phyloP scores from a whole-genome alignment of 2,888 invertebrate species.

The Epirrita christyi region DNA sequence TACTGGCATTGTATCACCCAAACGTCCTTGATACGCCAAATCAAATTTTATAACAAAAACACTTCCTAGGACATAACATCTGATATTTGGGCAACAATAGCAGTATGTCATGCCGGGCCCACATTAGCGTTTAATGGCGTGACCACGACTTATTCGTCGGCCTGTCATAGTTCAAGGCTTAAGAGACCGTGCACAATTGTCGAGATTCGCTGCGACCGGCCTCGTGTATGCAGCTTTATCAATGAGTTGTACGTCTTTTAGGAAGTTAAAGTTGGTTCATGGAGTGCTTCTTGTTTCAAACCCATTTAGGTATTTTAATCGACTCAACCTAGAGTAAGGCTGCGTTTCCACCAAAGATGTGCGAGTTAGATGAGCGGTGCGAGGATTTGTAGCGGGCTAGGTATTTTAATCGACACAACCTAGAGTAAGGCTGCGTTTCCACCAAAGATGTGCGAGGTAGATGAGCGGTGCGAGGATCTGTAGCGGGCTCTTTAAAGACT shows the following conservation, averaged over 20 bases:
- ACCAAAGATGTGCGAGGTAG: too few relatives aligned
- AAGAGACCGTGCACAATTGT: slow-evolving; percentile 48
- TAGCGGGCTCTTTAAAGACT: too few relatives aligned
- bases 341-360: too few relatives aligned
- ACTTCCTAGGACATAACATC: slow-evolving; percentile 50
- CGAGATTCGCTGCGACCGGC: slow-evolving; percentile 4
- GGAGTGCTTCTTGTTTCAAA: too few relatives aligned
- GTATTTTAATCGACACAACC: too few relatives aligned
- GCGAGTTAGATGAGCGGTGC: too few relatives aligned
- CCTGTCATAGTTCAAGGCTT: slow-evolving; percentile 73
- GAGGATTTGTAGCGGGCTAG: too few relatives aligned
- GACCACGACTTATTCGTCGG: slow-evolving; percentile 63
- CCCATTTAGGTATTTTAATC: too few relatives aligned
- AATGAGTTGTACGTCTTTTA: background rate
- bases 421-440: too few relatives aligned
- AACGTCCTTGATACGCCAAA: slow-evolving; percentile 49
- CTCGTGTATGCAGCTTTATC: slow-evolving; percentile 5
- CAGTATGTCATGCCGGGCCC: slow-evolving; percentile 58
- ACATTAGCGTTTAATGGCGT: slow-evolving; percentile 66
- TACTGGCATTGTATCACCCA: slow-evolving; percentile 1
- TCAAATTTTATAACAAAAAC: slow-evolving; percentile 43
- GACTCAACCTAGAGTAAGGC: too few relatives aligned
- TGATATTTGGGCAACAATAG: slow-evolving; percentile 58
- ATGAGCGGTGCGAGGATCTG: too few relatives aligned
- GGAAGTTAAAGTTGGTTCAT: background rate